These are phyloP conservation scores for Antitype chi DNA, from an alignment of 2,888 invertebrate species.

Conservation along the genomic window DNA sequence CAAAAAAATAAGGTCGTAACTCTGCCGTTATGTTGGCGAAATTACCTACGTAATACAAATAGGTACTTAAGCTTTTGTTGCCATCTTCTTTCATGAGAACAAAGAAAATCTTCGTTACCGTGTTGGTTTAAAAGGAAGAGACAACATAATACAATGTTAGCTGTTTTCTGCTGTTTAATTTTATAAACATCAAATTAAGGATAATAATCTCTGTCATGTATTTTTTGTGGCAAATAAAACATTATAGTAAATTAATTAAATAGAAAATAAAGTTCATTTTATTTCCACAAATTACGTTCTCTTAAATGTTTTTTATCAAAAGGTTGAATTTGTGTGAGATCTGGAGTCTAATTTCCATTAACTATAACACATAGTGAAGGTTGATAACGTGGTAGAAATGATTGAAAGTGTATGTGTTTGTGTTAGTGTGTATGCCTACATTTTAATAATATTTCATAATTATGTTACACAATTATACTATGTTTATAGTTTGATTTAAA, in stretches of 20 bases:
- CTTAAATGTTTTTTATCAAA: too few relatives aligned
- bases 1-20: constrained; percentile 61
- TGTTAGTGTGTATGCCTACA: too few relatives aligned
- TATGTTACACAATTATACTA: too few relatives aligned
- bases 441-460: too few relatives aligned
- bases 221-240: not conserved
- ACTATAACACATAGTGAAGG: too few relatives aligned
- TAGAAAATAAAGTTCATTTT: too few relatives aligned
- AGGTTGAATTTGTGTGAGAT: too few relatives aligned
- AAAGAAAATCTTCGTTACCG: constrained; percentile 44
- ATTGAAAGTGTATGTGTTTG: too few relatives aligned
- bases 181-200: constrained; percentile 19
- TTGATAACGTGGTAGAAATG: too few relatives aligned
- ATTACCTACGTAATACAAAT: constrained; percentile 60
- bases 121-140: constrained; percentile 34
- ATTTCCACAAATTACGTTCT: too few relatives aligned
- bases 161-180: constrained; percentile 13
- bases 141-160: constrained; percentile 23
- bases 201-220: not conserved
- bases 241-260: not conserved
- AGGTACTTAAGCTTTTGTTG: constrained; percentile 57
- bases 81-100: constrained; percentile 39
- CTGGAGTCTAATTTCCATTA: too few relatives aligned
- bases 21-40: constrained; percentile 52
- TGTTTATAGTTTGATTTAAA: not conserved